A percentile compares a stretch with the other conserved stretches of the same genome.
These are phyloP conservation scores for Leptopilina drosophilae DNA, from an alignment of 2,888 invertebrate genomes.

Conservation along the genomic window DNA sequence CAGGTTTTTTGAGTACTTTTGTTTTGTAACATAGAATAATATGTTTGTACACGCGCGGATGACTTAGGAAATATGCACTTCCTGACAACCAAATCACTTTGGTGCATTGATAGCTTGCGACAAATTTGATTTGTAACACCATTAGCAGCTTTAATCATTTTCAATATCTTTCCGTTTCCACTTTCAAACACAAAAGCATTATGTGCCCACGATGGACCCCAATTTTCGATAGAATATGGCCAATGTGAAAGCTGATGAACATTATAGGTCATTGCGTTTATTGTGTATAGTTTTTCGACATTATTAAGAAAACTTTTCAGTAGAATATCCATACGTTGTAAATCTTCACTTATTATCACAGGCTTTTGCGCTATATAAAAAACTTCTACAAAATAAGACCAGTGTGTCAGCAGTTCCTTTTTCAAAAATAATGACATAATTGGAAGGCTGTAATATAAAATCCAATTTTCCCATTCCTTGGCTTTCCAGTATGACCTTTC, in stretches of 20 bases:
- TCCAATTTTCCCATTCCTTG: neutral
- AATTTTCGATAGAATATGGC: slow-evolving; percentile 25
- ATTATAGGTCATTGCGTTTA: slow-evolving; percentile 42
- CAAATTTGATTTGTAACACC: slow-evolving; percentile 43
- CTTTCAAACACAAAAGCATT: no score
- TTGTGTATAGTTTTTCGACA: slow-evolving; percentile 43
- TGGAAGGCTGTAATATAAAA: slow-evolving; percentile 44
- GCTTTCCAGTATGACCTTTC: slow-evolving; percentile 48
- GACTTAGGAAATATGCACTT: neutral
- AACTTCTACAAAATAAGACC: slow-evolving; percentile 42
- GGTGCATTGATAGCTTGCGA: neutral
- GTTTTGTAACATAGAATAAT: neutral
- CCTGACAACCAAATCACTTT: neutral
- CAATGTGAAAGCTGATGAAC: slow-evolving; percentile 48
- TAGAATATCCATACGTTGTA: slow-evolving; percentile 29
- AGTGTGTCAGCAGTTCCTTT: slow-evolving; percentile 46
- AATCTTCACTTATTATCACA: slow-evolving; percentile 18
- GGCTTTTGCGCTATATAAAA: slow-evolving; percentile 26
- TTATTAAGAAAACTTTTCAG: slow-evolving; percentile 24
- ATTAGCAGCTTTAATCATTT: slow-evolving; percentile 41
- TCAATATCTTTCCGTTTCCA: slow-evolving; percentile 26
- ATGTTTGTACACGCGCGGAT: neutral
- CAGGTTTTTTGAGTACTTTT: slow-evolving; percentile 7
- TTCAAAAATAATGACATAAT: slow-evolving; percentile 43
- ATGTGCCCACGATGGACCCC: no score